phyloP scores from a whole-genome alignment of 2,888 invertebrate genomes.

The Orthonevra nobilis region DNA sequence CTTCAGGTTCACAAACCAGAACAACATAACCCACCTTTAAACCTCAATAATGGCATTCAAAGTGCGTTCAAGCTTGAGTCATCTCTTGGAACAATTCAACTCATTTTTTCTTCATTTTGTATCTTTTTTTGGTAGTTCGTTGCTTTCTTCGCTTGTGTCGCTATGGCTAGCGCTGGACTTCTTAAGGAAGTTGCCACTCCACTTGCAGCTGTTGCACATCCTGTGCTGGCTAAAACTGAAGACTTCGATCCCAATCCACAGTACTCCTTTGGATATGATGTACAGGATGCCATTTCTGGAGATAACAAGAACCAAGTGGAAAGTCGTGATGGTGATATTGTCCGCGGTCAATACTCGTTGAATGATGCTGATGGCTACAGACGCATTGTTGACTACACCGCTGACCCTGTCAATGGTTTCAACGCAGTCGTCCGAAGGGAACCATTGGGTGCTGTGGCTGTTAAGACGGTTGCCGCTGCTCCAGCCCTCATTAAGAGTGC shows the following conservation, averaged over 20 bases:
- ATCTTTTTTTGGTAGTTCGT: slow-evolving; percentile 70
- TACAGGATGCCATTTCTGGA: slow-evolving; percentile 81
- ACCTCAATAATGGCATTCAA: slow-evolving; percentile 73
- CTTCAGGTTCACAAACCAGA: slow-evolving; percentile 53
- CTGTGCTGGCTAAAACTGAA: slow-evolving; percentile 71
- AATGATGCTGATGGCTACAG: slow-evolving; percentile 82
- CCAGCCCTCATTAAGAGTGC: slow-evolving; percentile 40
- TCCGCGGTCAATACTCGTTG: slow-evolving; percentile 81
- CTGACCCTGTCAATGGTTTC: slow-evolving; percentile 81
- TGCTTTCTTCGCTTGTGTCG: slow-evolving; percentile 71
- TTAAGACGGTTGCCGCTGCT: slow-evolving; percentile 56
- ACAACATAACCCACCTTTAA: slow-evolving; percentile 25
- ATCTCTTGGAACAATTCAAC: not conserved
- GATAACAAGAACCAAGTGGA: slow-evolving; percentile 81
- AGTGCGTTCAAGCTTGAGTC: slow-evolving; percentile 65
- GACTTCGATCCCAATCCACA: slow-evolving; percentile 77
- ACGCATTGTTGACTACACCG: slow-evolving; percentile 81
- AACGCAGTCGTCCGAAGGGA: slow-evolving; percentile 82
- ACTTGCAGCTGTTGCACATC: slow-evolving; percentile 43
- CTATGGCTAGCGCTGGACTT: slow-evolving; percentile 73
- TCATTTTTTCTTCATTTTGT: not conserved
- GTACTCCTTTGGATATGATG: slow-evolving; percentile 80
- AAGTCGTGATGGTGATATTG: slow-evolving; percentile 81
- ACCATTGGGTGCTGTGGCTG: slow-evolving; percentile 73
- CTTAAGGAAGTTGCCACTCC: slow-evolving; percentile 57